phyloP scores from a whole-genome alignment of 2,888 invertebrate genomes.

The Alviniconcha strummeri region DNA sequence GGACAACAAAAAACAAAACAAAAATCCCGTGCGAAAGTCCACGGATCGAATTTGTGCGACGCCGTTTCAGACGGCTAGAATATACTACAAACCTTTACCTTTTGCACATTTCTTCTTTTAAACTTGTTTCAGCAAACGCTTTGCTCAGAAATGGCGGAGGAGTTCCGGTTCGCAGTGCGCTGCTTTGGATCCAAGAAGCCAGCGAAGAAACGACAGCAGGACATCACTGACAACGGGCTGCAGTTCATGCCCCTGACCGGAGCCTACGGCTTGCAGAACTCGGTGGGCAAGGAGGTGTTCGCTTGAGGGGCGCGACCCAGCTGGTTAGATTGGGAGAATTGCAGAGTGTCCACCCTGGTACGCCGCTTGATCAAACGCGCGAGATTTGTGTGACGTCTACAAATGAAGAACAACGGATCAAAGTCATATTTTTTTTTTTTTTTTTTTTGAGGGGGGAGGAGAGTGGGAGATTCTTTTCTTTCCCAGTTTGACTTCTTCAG shows the following conservation, averaged over 20 bases:
- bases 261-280: conserved; percentile 46
- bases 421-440: background rate
- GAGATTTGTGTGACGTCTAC: no score
- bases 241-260: conserved; percentile 64
- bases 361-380: no score
- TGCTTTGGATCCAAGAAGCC: conserved; percentile 91
- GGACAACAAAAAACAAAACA: background rate
- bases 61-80: no score
- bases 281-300: conserved; percentile 59
- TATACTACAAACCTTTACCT: no score
- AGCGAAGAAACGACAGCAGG: conserved; percentile 52
- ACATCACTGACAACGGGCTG: conserved; percentile 66
- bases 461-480: background rate
- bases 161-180: conserved; percentile 90
- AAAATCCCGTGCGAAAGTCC: no score
- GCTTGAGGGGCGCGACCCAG: conserved; percentile 34
- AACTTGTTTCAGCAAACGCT: conserved; percentile 82
- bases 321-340: no score
- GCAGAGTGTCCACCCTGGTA: no score
- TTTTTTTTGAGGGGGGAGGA: background rate
- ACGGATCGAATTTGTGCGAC: no score
- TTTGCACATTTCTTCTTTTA: background rate
- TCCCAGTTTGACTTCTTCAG: background rate
- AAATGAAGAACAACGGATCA: no score
- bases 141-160: conserved; percentile 95